Evolutionary conservation across 2,113 vertebrate species (phyloP).

Genomic region (Chrysochloris asiatica): DNA sequence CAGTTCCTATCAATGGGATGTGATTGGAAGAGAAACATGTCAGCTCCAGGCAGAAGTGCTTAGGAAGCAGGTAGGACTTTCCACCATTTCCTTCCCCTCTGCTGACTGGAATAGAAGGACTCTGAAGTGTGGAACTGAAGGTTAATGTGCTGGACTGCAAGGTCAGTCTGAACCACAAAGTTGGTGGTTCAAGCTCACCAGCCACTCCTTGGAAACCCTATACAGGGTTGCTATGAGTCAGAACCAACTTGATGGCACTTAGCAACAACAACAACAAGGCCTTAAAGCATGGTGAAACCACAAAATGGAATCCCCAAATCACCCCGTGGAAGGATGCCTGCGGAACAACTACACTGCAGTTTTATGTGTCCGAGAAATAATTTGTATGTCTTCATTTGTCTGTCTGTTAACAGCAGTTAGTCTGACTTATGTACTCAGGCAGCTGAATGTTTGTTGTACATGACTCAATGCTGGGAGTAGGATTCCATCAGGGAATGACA

Average conservation of each 20-base stretch:
- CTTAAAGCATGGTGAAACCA: not conserved
- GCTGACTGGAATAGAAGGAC: not conserved
- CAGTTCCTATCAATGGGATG: slow-evolving; percentile 9
- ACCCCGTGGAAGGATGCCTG: not conserved
- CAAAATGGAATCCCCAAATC: not conserved
- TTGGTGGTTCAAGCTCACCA: too few relatives aligned
- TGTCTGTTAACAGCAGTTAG: not conserved
- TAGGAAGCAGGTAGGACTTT: not conserved
- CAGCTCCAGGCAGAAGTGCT: not conserved
- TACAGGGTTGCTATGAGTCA: too few relatives aligned
- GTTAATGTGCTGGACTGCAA: too few relatives aligned
- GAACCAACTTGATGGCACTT: too few relatives aligned
- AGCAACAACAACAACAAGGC: too few relatives aligned
- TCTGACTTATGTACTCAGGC: not conserved
- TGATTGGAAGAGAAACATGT: not conserved
- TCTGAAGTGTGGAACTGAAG: too few relatives aligned
- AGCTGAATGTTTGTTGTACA: too few relatives aligned
- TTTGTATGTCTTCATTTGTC: not conserved
- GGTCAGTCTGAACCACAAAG: too few relatives aligned
- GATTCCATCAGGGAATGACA: not conserved
- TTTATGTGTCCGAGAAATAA: not conserved
- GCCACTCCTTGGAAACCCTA: too few relatives aligned
- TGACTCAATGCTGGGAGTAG: too few relatives aligned
- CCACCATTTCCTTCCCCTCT: slow-evolving; percentile 3
- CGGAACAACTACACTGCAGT: not conserved